Conservation (phyloP, 2,797 vertebrate genomes). For the Notolepis coatsorum region DNA sequence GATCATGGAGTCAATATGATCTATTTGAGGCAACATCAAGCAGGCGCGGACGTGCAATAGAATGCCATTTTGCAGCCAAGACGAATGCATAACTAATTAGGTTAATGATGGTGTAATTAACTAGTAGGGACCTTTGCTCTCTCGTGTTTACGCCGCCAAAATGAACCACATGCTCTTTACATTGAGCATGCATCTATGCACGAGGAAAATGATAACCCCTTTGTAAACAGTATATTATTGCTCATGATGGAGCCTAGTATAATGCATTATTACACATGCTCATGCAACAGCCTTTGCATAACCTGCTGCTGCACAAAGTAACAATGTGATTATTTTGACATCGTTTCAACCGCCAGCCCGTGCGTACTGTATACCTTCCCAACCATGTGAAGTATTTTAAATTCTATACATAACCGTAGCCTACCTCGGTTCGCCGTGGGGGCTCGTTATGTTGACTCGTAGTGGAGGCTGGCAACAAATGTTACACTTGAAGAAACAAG, state of each 20-base stretch:
- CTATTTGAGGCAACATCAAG: neutral
- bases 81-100: slow-evolving; percentile 2
- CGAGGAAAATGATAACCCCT: neutral
- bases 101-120: slow-evolving; percentile 10
- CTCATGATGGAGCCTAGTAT: neutral
- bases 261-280: neutral
- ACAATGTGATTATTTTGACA: slow-evolving; percentile 14
- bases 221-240: slow-evolving; percentile 18
- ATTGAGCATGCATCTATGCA: slow-evolving; percentile 5
- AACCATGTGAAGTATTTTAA: neutral
- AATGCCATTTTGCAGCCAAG: neutral
- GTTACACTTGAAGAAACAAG: slow-evolving; percentile 39
- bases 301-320: neutral
- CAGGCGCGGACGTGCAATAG: neutral
- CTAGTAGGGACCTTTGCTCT: slow-evolving; percentile 23
- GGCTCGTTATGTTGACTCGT: slow-evolving; percentile 48
- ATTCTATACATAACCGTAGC: slow-evolving; percentile 30
- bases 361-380: neutral
- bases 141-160: neutral
- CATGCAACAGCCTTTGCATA: neutral
- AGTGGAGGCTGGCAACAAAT: slow-evolving; percentile 32
- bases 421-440: slow-evolving; percentile 64
- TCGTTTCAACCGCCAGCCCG: too few relatives aligned
- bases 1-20: neutral
- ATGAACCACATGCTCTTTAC: slow-evolving; percentile 12